Evolutionary conservation across 2,888 invertebrate species (phyloP), one percentile per base, ranked within the genome.

Genomic region (Polylopha cassiicola): DNA sequence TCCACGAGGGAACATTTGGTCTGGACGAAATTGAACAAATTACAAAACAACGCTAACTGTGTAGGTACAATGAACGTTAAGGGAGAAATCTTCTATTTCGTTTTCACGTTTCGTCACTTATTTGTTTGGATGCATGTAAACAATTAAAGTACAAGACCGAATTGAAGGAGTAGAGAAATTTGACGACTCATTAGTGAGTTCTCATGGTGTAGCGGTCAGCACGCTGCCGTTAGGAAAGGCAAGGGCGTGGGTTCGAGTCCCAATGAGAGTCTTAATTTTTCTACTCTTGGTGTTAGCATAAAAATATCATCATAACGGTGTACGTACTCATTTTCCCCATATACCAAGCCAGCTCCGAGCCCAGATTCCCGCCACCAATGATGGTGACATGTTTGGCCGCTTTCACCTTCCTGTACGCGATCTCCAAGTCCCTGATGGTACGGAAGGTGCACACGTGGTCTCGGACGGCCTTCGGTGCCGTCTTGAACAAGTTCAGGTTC

Each of bases 271-370:
- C n/a, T n/a, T n/a, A n/a, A n/a, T n/a, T n/a, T n/a, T n/a, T n/a
- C n/a, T n/a, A n/a, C n/a, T n/a, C n/a, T n/a, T n/a, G n/a, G n/a
- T n/a, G n/a, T n/a, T n/a, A n/a, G n/a, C n/a, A n/a, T n/a, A n/a
- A n/a, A n/a, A n/a, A n/a, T n/a, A n/a, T n/a, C n/a, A n/a, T n/a
- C n/a, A n/a, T 7, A 7, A 18, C 18, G 4, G 7, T 18, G 4
- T 2, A 61, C 75, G 67, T 23, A 82, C 82, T 66, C 70, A 69
- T 75, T 32, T 58, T 61, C 8, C 65, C 78, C 6, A 84, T 46
- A 34, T 67, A 47, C 71, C 74, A 84, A 3, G 84, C 75, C 15
- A 85, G 64, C 46, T 85, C 84, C 10, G 64, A 65, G 11, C 80
- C 84, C 1, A 85, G 47, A 1, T 54, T 21, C 0, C 84, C 84